phyloP scores from a whole-genome alignment of 2,888 invertebrate species.

The Temnothorax unifasciatus region DNA sequence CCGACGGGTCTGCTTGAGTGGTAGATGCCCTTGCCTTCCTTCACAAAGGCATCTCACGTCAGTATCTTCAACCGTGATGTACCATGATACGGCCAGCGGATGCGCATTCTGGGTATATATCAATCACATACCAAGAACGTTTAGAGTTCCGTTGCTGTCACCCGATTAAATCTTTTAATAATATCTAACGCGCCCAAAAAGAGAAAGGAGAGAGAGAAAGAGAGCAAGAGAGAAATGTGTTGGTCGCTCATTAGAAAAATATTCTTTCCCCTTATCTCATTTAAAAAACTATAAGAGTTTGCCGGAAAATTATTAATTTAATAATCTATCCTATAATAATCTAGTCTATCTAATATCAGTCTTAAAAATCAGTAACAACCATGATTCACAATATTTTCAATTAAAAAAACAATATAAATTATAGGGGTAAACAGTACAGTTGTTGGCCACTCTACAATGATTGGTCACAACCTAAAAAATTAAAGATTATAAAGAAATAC shows the following conservation, averaged over 20 bases:
- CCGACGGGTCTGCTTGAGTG: conserved; percentile 77
- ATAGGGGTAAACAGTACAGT: too few species aligned
- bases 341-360: neutral
- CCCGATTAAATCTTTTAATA: conserved; percentile 58
- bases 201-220: neutral
- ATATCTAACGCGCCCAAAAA: neutral
- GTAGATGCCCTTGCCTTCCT: conserved; percentile 70
- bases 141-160: conserved; percentile 54
- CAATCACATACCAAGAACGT: conserved; percentile 57
- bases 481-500: too few species aligned
- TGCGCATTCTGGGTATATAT: conserved; percentile 46
- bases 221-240: neutral
- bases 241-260: neutral
- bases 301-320: neutral
- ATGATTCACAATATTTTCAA: neutral
- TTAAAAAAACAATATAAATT: neutral
- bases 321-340: neutral
- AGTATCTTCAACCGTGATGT: conserved; percentile 56
- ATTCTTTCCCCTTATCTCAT: neutral
- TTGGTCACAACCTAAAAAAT: too few species aligned
- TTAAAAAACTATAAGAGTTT: neutral
- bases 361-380: neutral
- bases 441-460: too few species aligned
- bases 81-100: conserved; percentile 60
- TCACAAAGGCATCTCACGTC: conserved; percentile 69